These are phyloP conservation scores for Drosophila algonquin DNA, from an alignment of 2,888 invertebrate species.

Conservation along the genomic window DNA sequence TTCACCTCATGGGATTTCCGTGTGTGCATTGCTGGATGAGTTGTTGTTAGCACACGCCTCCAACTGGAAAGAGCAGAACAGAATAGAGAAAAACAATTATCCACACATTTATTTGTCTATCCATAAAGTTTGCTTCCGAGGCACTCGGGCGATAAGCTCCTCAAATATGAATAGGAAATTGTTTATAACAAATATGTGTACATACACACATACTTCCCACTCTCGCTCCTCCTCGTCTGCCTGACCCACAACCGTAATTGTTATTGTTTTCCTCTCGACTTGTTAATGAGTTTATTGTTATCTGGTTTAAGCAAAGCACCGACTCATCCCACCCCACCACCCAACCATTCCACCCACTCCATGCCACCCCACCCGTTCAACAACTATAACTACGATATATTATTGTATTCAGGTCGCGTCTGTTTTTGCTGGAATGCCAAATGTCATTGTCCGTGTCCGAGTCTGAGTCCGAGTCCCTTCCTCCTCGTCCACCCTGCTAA, in stretches of 20 bases:
- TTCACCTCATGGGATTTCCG: slow-evolving; percentile 5
- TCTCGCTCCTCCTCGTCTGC: slow-evolving; percentile 1
- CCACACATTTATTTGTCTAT: slow-evolving; percentile 46
- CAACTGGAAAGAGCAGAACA: slow-evolving; percentile 9
- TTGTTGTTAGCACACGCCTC: slow-evolving; percentile 45
- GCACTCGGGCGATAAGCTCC: slow-evolving; percentile 54
- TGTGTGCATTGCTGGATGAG: slow-evolving; percentile 32
- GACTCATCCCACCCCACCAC: slow-evolving; percentile 19
- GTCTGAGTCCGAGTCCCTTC: not conserved
- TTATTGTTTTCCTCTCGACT: slow-evolving; percentile 46
- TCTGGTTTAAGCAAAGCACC: slow-evolving; percentile 29
- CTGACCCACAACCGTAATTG: slow-evolving; percentile 25
- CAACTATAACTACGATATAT: slow-evolving; percentile 13
- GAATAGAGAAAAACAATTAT: slow-evolving; percentile 49
- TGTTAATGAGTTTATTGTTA: slow-evolving; percentile 54
- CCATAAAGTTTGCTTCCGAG: slow-evolving; percentile 35
- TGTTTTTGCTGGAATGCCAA: slow-evolving; percentile 18
- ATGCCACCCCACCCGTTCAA: not conserved
- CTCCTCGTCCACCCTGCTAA: not conserved
- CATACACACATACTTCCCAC: slow-evolving; percentile 31
- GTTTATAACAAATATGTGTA: slow-evolving; percentile 36
- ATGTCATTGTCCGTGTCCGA: slow-evolving; percentile 15
- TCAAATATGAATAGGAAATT: slow-evolving; percentile 60
- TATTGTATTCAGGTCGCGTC: slow-evolving; percentile 52
- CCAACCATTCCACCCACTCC: not conserved